A percentile compares a stretch with the other conserved stretches of the same genome.
Conservation (phyloP, 2,888 invertebrate species). For the Scrobipalpa costella region DNA sequence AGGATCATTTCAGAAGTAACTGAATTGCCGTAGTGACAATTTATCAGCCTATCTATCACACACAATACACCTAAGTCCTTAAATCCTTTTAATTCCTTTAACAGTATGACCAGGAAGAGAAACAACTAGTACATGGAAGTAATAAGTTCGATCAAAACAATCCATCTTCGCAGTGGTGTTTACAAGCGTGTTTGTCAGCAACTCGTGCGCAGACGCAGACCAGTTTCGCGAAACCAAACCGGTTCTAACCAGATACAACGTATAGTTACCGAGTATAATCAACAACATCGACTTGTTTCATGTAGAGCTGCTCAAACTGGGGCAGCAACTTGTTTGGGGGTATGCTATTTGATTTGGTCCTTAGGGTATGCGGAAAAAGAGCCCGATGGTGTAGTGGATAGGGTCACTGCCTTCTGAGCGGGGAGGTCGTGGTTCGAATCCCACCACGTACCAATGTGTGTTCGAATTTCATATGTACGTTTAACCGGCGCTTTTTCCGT, state of each 20-base stretch:
- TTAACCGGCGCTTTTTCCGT: too few species aligned
- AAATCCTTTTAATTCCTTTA: too few species aligned
- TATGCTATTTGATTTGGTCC: neutral
- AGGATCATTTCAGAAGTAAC: too few species aligned
- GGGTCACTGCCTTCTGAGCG: too few species aligned
- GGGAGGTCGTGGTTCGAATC: too few species aligned
- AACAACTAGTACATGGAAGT: neutral
- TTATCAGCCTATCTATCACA: too few species aligned
- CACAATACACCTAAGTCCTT: too few species aligned
- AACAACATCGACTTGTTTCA: neutral
- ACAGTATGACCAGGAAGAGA: too few species aligned
- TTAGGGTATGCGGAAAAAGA: neutral
- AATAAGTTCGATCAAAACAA: neutral
- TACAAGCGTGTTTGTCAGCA: slow-evolving; percentile 5
- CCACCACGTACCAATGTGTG: too few species aligned
- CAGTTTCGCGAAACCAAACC: slow-evolving; percentile 7
- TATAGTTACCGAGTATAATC: neutral
- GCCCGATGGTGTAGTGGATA: too few species aligned
- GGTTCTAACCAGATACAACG: slow-evolving; percentile 3
- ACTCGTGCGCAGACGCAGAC: slow-evolving; percentile 1
- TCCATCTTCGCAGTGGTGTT: neutral
- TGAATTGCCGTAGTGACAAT: too few species aligned
- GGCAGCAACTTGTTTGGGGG: neutral
- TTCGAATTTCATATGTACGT: too few species aligned
- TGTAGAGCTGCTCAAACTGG: slow-evolving; percentile 1